These are phyloP conservation scores for Zingel zingel DNA, from an alignment of 2,113 vertebrate genomes.

Conservation along the genomic window DNA sequence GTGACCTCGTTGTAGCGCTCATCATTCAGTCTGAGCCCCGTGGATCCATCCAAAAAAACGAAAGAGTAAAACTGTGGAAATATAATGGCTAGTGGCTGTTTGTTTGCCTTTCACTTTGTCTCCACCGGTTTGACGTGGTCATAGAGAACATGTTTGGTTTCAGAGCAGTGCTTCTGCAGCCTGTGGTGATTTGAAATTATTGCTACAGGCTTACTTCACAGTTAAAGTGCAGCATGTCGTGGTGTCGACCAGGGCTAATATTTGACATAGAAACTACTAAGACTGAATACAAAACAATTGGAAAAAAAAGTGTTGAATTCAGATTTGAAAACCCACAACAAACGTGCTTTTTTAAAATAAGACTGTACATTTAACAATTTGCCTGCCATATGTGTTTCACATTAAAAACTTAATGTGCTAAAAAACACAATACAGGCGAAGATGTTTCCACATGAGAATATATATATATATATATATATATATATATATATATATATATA, in stretches of 20 bases:
- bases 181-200: slow-evolving; percentile 43
- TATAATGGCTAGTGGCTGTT: slow-evolving; percentile 54
- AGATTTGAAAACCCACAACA: background rate
- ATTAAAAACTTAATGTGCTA: background rate
- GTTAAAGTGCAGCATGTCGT: slow-evolving; percentile 10
- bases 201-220: slow-evolving; percentile 1
- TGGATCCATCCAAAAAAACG: slow-evolving; percentile 40
- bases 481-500: too few relatives aligned
- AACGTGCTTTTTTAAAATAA: slow-evolving; percentile 1
- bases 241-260: background rate
- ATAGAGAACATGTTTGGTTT: slow-evolving; percentile 28
- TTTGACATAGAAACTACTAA: slow-evolving; percentile 10
- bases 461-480: too few relatives aligned
- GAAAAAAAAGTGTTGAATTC: background rate
- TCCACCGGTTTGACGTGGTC: slow-evolving; percentile 8
- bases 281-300: background rate
- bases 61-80: slow-evolving; percentile 46
- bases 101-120: slow-evolving; percentile 52
- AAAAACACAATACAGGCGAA: background rate
- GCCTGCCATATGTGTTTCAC: background rate
- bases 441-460: background rate
- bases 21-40: slow-evolving; percentile 75
- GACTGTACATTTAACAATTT: background rate
- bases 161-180: slow-evolving; percentile 6
- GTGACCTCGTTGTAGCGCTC: slow-evolving; percentile 77